Evolutionary conservation across 1,140 invertebrate species (phyloP), one percentile per base, ranked within the genome.

Genomic region (Papilio machaon): DNA sequence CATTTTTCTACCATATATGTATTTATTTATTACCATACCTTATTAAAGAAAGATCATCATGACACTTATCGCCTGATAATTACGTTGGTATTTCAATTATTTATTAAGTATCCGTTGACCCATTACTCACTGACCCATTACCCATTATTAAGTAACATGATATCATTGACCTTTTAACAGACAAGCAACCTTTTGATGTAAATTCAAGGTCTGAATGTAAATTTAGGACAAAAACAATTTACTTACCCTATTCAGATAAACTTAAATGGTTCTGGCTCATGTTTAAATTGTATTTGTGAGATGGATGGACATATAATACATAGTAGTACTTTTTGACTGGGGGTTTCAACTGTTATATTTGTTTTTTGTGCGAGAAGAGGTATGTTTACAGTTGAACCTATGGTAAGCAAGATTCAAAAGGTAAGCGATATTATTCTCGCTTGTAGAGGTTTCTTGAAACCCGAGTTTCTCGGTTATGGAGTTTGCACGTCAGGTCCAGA

Each of bases 121-220:
- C n/a, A 47, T 74, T 52, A 52, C 15, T 58, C 17, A 58, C 17
- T 58, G 46, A 30, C 74, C 74, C 19, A 49, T 76, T 43, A 43
- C 7, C 38, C 38, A 43, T 43, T 43, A 43, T 43, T 54, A 52
- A 47, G 47, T 49, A 49, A 47, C 74, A 49, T 52, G 47, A 76
- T 52, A 76, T 47, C 74, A 49, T 54, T 76, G 47, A 76, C 46
- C 74, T 76, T 76, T 47, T 76, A 47, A 54, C 15, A 47, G 43
- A 76, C 74, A 54, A 76, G 46, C 74, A 23, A 52, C 74, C 74
- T 76, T 76, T 76, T 76, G 46, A 75, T 15, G 47, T 2, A 76
- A 52, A 30, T 76, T 17, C 43, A 76, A 52, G 74, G 74, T 47
- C 13, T 54, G 19, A n/a, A 49, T 43, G 19, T 47, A n/a, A 73